phyloP scores from a whole-genome alignment of 2,113 vertebrate species.

The Onychostruthus taczanowskii region DNA sequence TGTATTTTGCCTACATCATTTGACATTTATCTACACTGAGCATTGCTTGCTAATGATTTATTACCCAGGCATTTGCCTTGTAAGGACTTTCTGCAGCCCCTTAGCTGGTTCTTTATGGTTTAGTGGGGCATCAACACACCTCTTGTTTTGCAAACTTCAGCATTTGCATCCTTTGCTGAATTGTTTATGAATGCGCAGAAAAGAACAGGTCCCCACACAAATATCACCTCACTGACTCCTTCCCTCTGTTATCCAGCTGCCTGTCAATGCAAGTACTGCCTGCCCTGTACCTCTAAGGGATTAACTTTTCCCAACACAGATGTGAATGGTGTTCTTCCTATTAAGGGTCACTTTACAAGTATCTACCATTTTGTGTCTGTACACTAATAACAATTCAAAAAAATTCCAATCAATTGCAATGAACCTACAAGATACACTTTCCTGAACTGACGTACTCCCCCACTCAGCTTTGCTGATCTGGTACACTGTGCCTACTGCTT shows the following conservation, averaged over 20 bases:
- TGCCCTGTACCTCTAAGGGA: not conserved
- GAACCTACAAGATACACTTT: not conserved
- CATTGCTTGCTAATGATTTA: not conserved
- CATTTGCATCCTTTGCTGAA: not conserved
- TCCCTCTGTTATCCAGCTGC: not conserved
- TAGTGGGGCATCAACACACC: not conserved
- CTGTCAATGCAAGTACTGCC: not conserved
- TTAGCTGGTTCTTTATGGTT: not conserved
- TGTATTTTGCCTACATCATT: not conserved
- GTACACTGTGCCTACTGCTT: not conserved
- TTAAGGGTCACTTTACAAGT: rapidly evolving
- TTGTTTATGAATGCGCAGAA: not conserved
- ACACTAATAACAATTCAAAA: not conserved
- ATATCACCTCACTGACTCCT: not conserved
- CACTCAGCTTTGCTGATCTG: not conserved
- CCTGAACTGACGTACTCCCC: not conserved
- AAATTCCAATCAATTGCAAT: not conserved
- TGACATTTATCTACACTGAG: rapidly evolving
- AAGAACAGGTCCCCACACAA: not conserved
- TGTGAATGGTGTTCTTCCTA: not conserved
- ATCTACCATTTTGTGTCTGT: not conserved
- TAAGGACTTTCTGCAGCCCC: not conserved
- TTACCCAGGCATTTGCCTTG: not conserved
- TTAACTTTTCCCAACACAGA: not conserved
- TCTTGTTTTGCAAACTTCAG: not conserved